These are phyloP conservation scores for Melikaiella ostensackeni DNA, from an alignment of 2,888 invertebrate genomes.

Conservation along the genomic window DNA sequence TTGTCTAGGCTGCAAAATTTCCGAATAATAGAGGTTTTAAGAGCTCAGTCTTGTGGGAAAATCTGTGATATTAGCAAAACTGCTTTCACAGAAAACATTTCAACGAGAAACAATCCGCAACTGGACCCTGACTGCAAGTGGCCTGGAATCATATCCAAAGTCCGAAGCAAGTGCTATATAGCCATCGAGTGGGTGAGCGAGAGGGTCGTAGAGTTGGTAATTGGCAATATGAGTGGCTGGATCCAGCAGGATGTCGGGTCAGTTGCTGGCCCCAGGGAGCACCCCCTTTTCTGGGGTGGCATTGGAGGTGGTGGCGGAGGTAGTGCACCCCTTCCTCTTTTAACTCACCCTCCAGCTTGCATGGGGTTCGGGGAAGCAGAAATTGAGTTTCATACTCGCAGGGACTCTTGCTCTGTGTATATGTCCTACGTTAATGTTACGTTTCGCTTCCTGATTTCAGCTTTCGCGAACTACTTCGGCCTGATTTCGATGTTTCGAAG, in stretches of 20 bases:
- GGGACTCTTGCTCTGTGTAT: conserved; percentile 24
- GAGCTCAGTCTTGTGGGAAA: not conserved
- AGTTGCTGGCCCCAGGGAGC: conserved; percentile 75
- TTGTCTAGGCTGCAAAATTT: no score
- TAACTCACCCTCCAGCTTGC: conserved; percentile 58
- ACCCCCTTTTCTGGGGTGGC: conserved; percentile 70
- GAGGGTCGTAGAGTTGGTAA: conserved; percentile 76
- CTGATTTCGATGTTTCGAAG: conserved; percentile 28
- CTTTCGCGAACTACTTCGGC: conserved; percentile 35
- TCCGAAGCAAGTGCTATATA: conserved; percentile 56
- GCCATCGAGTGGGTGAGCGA: conserved; percentile 64
- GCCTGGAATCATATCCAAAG: conserved; percentile 68
- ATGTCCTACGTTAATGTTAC: conserved; percentile 14
- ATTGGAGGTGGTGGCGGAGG: conserved; percentile 51
- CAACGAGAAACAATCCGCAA: conserved; percentile 37
- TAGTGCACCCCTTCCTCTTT: conserved; percentile 52
- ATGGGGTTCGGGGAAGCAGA: conserved; percentile 66
- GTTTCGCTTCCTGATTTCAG: conserved; percentile 37
- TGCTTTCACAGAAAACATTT: not conserved
- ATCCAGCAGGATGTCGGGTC: conserved; percentile 75
- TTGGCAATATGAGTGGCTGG: conserved; percentile 77
- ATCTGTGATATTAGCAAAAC: not conserved
- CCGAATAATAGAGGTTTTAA: no score
- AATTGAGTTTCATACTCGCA: conserved; percentile 75
- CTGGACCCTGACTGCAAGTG: conserved; percentile 67